Conservation (phyloP, 2,888 invertebrate genomes). For the Cataglyphis altisquamis region DNA sequence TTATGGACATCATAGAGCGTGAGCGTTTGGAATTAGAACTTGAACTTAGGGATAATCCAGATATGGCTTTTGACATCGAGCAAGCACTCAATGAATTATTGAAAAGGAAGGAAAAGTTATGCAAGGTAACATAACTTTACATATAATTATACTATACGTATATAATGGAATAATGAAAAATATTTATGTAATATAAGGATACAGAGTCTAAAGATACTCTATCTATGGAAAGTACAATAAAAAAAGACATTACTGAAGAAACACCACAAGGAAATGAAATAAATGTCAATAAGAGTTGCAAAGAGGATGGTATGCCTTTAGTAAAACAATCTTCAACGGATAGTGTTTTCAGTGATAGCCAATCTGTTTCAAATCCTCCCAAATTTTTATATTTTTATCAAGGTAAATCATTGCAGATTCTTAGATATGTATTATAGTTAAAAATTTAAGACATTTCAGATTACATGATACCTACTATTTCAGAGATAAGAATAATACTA, state of each 20-base stretch:
- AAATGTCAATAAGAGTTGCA: not conserved
- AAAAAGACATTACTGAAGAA: conserved; percentile 27
- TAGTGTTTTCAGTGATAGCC: conserved; percentile 55
- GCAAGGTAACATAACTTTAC: conserved; percentile 55
- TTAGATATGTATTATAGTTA: not conserved
- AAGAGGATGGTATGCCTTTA: conserved; percentile 20
- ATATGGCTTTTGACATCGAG: conserved; percentile 94
- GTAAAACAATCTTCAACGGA: conserved; percentile 31
- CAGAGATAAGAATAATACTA: conserved; percentile 62
- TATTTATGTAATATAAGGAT: not conserved
- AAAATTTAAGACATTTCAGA: not conserved
- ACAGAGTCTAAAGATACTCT: conserved; percentile 32
- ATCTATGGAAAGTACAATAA: conserved; percentile 14
- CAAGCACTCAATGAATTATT: conserved; percentile 92
- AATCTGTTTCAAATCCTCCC: conserved; percentile 76
- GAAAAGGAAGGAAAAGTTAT: conserved; percentile 85
- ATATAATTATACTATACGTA: conserved; percentile 13
- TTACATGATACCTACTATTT: conserved; percentile 26
- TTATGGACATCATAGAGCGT: conserved; percentile 90
- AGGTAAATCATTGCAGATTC: conserved; percentile 87
- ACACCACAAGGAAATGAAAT: conserved; percentile 34
- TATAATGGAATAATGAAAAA: conserved; percentile 32
- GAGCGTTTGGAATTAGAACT: conserved; percentile 89
- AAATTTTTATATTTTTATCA: conserved; percentile 94
- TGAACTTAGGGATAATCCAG: conserved; percentile 89